These are phyloP conservation scores for Paracanthobrama guichenoti DNA, from an alignment of 2,113 vertebrate species.

Conservation along the genomic window DNA sequence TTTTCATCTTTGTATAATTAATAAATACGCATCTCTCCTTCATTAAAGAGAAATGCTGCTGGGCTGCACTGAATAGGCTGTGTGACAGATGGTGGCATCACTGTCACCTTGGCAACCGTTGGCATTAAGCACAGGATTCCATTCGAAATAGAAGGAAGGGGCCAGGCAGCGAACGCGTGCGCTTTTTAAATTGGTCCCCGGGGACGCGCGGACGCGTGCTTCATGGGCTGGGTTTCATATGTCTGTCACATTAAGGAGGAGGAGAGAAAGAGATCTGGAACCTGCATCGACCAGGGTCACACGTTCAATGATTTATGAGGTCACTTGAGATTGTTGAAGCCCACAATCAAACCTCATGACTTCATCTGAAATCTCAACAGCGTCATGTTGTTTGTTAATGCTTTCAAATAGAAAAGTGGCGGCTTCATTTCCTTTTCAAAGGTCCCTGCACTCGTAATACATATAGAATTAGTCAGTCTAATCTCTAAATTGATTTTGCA, in stretches of 20 bases:
- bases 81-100: slow-evolving; percentile 65
- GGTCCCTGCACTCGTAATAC: background rate
- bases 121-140: slow-evolving; percentile 57
- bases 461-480: background rate
- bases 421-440: background rate
- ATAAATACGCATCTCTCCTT: background rate
- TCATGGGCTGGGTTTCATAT: slow-evolving; percentile 50
- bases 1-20: slow-evolving; percentile 19
- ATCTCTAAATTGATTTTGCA: background rate
- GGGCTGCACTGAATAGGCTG: slow-evolving; percentile 36
- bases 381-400: background rate
- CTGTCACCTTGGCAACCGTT: slow-evolving; percentile 68
- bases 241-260: slow-evolving; percentile 46
- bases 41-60: slow-evolving; percentile 13
- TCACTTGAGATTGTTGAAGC: slow-evolving; percentile 29
- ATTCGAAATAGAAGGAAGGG: slow-evolving; percentile 70
- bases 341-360: slow-evolving; percentile 23
- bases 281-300: slow-evolving; percentile 5
- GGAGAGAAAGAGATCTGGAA: slow-evolving; percentile 1
- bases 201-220: slow-evolving; percentile 58
- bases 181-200: slow-evolving; percentile 74
- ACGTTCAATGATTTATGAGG: slow-evolving; percentile 49
- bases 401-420: background rate
- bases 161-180: slow-evolving; percentile 58
- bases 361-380: slow-evolving; percentile 11